Conservation (phyloP, 92 coral and sea anemone species). For the Epizoanthus stellaris region DNA sequence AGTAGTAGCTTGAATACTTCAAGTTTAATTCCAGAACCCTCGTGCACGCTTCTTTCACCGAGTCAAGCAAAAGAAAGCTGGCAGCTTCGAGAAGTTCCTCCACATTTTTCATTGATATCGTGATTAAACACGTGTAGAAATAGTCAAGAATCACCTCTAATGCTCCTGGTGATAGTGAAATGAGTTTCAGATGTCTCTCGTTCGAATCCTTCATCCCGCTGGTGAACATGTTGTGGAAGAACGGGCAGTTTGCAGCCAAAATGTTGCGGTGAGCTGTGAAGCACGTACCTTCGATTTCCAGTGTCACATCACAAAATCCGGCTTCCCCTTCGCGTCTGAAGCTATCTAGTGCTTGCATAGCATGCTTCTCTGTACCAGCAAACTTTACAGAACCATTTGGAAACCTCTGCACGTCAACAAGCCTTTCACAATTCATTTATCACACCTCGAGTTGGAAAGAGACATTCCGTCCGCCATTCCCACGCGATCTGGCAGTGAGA, state of each 20-base stretch:
- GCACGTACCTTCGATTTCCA: slow-evolving; percentile 66
- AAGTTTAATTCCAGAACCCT: too few relatives aligned
- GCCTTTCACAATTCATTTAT: too few relatives aligned
- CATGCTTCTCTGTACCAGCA: too few relatives aligned
- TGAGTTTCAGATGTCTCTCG: too few relatives aligned
- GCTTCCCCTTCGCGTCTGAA: too few relatives aligned
- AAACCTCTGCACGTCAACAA: too few relatives aligned
- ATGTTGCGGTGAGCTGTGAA: slow-evolving; percentile 71
- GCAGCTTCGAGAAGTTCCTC: slow-evolving; percentile 88
- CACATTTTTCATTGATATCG: slow-evolving; percentile 70
- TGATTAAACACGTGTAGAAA: slow-evolving; percentile 75
- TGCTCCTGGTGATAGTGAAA: slow-evolving; percentile 22
- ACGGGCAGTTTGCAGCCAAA: slow-evolving; percentile 66
- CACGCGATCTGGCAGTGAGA: too few relatives aligned
- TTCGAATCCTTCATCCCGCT: slow-evolving; percentile 43
- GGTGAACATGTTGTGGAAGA: slow-evolving; percentile 71
- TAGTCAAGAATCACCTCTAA: slow-evolving; percentile 62
- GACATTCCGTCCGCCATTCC: too few relatives aligned
- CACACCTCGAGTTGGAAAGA: too few relatives aligned
- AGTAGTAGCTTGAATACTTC: too few relatives aligned
- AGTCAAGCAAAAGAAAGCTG: slow-evolving; percentile 72
- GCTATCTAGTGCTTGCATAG: too few relatives aligned
- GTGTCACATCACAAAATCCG: slow-evolving; percentile 62
- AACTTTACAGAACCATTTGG: too few relatives aligned
- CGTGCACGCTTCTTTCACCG: slow-evolving; percentile 19